Conservation (phyloP, 2,797 vertebrate genomes). For the Coccyzus lansbergi region DNA sequence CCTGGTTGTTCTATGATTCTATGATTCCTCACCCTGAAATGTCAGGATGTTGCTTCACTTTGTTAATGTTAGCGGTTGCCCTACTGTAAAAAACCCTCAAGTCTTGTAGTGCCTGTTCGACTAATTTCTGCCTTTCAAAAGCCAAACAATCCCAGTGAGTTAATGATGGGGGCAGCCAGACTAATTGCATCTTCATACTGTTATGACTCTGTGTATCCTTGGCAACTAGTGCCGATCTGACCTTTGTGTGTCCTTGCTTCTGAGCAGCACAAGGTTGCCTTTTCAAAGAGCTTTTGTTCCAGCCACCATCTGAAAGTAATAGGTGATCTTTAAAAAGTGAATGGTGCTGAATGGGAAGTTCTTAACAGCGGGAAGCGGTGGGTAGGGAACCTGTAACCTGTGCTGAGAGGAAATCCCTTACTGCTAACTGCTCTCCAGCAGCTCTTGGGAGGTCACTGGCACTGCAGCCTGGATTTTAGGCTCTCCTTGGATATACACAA, state of each 20-base stretch:
- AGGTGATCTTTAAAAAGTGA: not conserved
- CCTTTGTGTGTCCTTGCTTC: slow-evolving; percentile 25
- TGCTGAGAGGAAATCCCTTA: not conserved
- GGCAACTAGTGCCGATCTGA: slow-evolving; percentile 60
- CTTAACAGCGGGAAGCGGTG: not conserved
- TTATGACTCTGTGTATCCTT: slow-evolving; percentile 57
- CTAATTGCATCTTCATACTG: slow-evolving; percentile 49
- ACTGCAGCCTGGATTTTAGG: not conserved
- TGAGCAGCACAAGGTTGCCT: slow-evolving; percentile 34
- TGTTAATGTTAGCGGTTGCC: not conserved
- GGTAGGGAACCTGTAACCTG: slow-evolving; percentile 19
- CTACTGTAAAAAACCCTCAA: not conserved
- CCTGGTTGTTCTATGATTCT: no score
- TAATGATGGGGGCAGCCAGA: slow-evolving; percentile 20
- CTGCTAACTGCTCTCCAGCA: not conserved
- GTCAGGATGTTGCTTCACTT: not conserved
- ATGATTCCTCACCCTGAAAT: not conserved
- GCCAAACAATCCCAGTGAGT: slow-evolving; percentile 31
- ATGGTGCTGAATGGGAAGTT: not conserved
- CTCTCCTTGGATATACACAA: not conserved
- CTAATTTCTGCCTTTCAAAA: slow-evolving; percentile 31
- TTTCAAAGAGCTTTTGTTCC: slow-evolving; percentile 61
- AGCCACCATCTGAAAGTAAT: not conserved
- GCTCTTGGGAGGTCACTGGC: not conserved
- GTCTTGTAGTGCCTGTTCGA: not conserved